Percentiles rank a stretch among this genome's conserved stretches.
phyloP scores from a whole-genome alignment of 2,888 invertebrate genomes.

The Nasonovia ribisnigri region DNA sequence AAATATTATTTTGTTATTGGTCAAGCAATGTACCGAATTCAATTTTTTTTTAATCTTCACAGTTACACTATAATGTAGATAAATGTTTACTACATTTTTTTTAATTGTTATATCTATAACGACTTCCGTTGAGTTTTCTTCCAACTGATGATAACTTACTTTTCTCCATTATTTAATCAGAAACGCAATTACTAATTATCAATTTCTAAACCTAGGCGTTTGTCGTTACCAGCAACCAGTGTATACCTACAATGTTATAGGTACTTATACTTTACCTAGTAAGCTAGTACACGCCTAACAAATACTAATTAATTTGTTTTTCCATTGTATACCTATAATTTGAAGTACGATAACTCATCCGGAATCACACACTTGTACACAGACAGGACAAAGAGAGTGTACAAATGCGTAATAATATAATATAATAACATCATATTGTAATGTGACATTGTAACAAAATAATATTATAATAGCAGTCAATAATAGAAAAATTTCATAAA shows the following conservation, averaged over 20 bases:
- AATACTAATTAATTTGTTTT: slow-evolving; percentile 30
- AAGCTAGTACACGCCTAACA: background rate
- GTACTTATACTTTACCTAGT: background rate
- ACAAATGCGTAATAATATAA: background rate
- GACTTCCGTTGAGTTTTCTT: background rate
- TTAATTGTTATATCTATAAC: background rate
- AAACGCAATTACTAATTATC: background rate
- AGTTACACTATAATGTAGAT: background rate
- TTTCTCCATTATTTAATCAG: background rate
- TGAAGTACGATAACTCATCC: background rate
- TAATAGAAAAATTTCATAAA: background rate
- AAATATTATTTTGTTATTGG: background rate
- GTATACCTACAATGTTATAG: background rate
- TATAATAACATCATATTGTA: background rate
- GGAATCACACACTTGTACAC: slow-evolving; percentile 33
- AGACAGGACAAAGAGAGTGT: background rate
- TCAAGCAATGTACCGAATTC: background rate
- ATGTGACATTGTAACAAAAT: background rate
- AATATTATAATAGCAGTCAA: background rate
- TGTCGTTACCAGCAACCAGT: background rate
- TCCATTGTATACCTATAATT: background rate
- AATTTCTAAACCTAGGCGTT: background rate
- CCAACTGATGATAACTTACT: background rate
- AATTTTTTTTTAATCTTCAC: background rate
- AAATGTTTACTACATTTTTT: background rate